These are phyloP conservation scores for Helarctos malayanus DNA, from an alignment of 2,797 vertebrate genomes.

Conservation along the genomic window DNA sequence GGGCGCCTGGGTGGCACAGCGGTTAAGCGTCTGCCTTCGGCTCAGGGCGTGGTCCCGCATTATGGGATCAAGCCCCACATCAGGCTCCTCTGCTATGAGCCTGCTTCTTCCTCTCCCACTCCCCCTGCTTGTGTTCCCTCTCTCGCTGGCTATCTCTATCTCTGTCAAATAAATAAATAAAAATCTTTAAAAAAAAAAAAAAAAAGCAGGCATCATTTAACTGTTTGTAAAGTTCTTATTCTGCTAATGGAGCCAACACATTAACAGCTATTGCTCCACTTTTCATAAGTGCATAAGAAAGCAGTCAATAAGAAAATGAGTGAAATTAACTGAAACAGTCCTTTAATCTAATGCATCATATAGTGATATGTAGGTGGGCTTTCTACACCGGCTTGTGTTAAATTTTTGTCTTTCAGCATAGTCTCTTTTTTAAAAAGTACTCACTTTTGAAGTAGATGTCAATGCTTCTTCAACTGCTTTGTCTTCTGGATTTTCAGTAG, in stretches of 20 bases:
- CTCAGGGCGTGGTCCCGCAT: too few species aligned
- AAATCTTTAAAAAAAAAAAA: too few species aligned
- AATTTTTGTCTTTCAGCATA: background rate
- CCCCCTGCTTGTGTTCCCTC: too few species aligned
- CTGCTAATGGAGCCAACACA: background rate
- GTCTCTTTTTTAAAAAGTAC: background rate
- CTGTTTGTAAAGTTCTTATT: background rate
- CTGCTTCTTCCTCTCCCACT: too few species aligned
- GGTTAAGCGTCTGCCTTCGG: too few species aligned
- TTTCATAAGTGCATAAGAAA: slow-evolving; percentile 5
- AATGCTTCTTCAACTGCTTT: background rate
- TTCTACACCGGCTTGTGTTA: background rate
- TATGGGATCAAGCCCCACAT: too few species aligned
- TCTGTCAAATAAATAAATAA: too few species aligned
- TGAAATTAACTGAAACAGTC: slow-evolving; percentile 7
- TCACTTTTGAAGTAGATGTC: background rate
- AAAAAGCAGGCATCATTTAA: slow-evolving; percentile 1
- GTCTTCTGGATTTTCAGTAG: background rate
- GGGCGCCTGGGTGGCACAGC: too few species aligned
- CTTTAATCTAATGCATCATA: background rate
- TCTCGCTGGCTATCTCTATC: too few species aligned
- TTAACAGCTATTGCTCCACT: background rate
- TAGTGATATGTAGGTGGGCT: background rate
- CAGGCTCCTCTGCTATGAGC: too few species aligned
- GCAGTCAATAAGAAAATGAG: background rate